A percentile compares a stretch with the other conserved stretches of the same genome.
Evolutionary conservation across 2,797 vertebrate genomes (phyloP).

Genomic region (Cyprinella venusta): DNA sequence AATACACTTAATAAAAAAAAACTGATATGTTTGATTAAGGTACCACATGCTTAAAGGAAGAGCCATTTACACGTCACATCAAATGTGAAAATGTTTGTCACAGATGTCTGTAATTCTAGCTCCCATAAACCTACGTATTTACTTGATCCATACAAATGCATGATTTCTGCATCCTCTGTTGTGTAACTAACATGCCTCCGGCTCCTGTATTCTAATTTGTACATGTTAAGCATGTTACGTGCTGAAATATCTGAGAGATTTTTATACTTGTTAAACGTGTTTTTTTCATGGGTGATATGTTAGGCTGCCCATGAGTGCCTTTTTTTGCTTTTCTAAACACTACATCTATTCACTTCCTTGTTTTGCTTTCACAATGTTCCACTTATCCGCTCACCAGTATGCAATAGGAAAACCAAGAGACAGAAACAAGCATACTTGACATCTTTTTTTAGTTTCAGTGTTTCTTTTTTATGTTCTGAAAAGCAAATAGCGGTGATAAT

Average conservation of each 20-base stretch:
- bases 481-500: slow-evolving; percentile 1
- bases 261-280: slow-evolving; percentile 46
- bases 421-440: slow-evolving; percentile 37
- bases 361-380: slow-evolving; percentile 33
- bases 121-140: neutral
- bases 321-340: slow-evolving; percentile 54
- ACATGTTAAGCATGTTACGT: slow-evolving; percentile 39
- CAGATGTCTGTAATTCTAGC: neutral
- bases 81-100: slow-evolving; percentile 23
- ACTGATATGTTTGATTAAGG: slow-evolving; percentile 1
- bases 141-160: slow-evolving; percentile 46
- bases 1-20: neutral
- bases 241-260: slow-evolving; percentile 32
- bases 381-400: slow-evolving; percentile 33
- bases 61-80: slow-evolving; percentile 29
- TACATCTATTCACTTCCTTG: slow-evolving; percentile 46
- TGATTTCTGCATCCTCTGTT: slow-evolving; percentile 41
- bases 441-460: neutral
- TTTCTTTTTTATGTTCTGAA: slow-evolving; percentile 21
- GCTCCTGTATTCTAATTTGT: slow-evolving; percentile 32
- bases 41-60: slow-evolving; percentile 21
- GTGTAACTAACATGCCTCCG: neutral
- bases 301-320: slow-evolving; percentile 30
- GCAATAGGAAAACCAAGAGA: slow-evolving; percentile 35
- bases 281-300: slow-evolving; percentile 8